A percentile compares a stretch with the other conserved stretches of the same genome.
phyloP scores from a whole-genome alignment of 1,140 invertebrate species.

The Solenopsis invicta region DNA sequence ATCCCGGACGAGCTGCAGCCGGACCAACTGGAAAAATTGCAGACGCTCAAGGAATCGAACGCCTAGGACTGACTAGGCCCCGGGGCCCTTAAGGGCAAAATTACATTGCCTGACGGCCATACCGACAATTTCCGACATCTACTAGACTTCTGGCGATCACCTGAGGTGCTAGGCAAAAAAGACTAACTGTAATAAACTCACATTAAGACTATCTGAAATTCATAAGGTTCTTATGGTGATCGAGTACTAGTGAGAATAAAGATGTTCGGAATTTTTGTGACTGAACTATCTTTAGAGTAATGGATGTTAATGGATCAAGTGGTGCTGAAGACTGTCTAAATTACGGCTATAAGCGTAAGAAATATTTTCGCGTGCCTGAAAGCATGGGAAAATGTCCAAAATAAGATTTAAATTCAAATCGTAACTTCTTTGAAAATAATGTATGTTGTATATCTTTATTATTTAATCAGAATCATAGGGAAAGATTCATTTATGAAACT shows the following conservation, averaged over 20 bases:
- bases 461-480: background rate
- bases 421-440: background rate
- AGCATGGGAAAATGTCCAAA: conserved; percentile 16
- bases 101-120: conserved; percentile 85
- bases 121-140: conserved; percentile 84
- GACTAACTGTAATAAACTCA: conserved; percentile 73
- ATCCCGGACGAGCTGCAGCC: conserved; percentile 95
- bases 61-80: conserved; percentile 89
- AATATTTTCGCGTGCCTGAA: background rate
- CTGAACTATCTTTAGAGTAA: conserved; percentile 9
- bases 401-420: conserved; percentile 2
- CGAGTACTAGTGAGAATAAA: conserved; percentile 15
- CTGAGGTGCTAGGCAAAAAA: conserved; percentile 80
- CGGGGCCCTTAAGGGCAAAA: conserved; percentile 81
- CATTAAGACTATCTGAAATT: conserved; percentile 20
- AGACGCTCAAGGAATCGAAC: conserved; percentile 95
- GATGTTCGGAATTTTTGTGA: conserved; percentile 13
- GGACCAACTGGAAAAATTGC: conserved; percentile 93
- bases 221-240: conserved; percentile 34
- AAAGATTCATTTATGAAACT: conserved; percentile 26
- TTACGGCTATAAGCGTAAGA: conserved; percentile 16
- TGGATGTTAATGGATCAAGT: conserved; percentile 47
- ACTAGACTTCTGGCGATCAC: conserved; percentile 84
- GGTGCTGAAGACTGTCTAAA: background rate
- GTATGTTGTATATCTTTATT: background rate